Evolutionary conservation across 2,888 invertebrate species (phyloP), one percentile per base, ranked within the genome.

Genomic region (Cylindroiulus punctatus): DNA sequence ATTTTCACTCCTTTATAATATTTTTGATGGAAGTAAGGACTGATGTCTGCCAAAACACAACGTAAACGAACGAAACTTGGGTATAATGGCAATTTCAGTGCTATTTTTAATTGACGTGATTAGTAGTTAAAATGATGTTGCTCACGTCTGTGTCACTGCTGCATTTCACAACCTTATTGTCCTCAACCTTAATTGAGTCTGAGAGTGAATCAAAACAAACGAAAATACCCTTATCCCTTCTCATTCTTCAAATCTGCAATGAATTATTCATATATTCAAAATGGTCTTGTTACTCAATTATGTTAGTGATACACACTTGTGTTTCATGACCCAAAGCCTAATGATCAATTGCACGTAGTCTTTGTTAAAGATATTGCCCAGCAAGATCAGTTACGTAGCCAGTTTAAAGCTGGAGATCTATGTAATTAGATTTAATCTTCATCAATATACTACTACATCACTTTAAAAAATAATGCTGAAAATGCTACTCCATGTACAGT

Each of bases 1-100:
- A 57, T 57, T 57, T 57, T n/a, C n/a, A 57, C 4, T 57, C 22
- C 57, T 57, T 57, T 57, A n/a, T n/a, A n/a, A 57, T 57, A 57
- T 57, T 57, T 57, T 57, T 57, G 57, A n/a, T 57, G 57, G 47
- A 3, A 57, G 57, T 57, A 8, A 19, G n/a, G n/a, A 22, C 57
- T n/a, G 22, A n/a, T 57, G 17, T 57, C 10, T 57, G n/a, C 57
- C 57, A 57, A 57, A 57, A 57, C 36, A 36, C 10, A 47, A 47
- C 47, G 14, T 47, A 14, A 47, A 47, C 14, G 5, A 47, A 0
- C 14, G 17, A 47, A 47, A 17, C 47, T 47, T 10, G 47, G 14
- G 47, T 47, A 17, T 4, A 47, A 47, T 47, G 14, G 14, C 47
- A 47, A 47, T 47, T 47, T 47, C 14, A 47, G 14, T 47, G 47